A percentile compares a stretch with the other conserved stretches of the same genome.
These are phyloP conservation scores for Rotaria sp. DNA, from an alignment of 2,888 invertebrate species.

Conservation along the genomic window DNA sequence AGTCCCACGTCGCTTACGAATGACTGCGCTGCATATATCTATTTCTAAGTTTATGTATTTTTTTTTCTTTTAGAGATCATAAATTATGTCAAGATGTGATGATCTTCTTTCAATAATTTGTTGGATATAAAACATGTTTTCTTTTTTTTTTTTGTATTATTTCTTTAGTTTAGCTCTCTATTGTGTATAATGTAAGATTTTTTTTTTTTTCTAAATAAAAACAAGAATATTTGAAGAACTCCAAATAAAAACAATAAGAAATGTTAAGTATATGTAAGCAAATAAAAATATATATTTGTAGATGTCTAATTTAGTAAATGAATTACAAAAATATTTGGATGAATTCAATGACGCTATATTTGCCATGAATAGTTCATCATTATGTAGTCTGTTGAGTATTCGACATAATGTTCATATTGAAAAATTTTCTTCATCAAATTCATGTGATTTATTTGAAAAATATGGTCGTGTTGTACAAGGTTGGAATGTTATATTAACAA, in stretches of 20 bases:
- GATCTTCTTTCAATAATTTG: neutral
- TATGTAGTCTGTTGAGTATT: slow-evolving; percentile 2
- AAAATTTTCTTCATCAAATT: neutral
- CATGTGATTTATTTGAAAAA: slow-evolving; percentile 20
- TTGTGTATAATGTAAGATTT: neutral
- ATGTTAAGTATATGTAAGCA: neutral
- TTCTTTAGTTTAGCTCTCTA: neutral
- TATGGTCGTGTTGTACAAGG: slow-evolving; percentile 22
- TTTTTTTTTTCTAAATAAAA: neutral
- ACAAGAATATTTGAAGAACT: neutral
- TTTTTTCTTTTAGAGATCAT: neutral
- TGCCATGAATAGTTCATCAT: slow-evolving; percentile 5
- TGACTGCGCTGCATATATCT: too few relatives aligned
- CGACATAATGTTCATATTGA: slow-evolving; percentile 22
- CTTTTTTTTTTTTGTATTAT: neutral
- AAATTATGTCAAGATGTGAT: neutral
- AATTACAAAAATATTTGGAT: slow-evolving; percentile 16
- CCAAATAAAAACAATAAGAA: neutral
- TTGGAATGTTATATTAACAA: slow-evolving; percentile 8
- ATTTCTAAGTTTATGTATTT: neutral
- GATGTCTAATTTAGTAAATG: neutral
- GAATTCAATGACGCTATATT: neutral
- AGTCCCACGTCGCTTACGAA: too few relatives aligned
- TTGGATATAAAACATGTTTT: neutral
- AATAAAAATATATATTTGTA: neutral